These are phyloP conservation scores for Onychostoma macrolepis DNA, from an alignment of 2,113 vertebrate genomes.

Conservation along the genomic window DNA sequence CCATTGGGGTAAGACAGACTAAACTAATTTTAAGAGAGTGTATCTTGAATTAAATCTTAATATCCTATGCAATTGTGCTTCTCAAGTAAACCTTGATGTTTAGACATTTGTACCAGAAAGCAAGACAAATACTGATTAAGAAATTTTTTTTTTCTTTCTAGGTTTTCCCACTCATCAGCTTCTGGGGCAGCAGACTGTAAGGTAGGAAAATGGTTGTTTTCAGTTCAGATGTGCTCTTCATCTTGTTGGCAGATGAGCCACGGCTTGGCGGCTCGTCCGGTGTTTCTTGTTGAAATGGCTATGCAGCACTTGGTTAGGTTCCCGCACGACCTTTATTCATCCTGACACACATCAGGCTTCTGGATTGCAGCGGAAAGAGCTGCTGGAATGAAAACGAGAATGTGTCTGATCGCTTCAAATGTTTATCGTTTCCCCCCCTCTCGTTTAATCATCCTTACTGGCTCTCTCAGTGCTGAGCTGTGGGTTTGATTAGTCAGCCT, in stretches of 20 bases:
- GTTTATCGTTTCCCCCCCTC: conserved; percentile 15
- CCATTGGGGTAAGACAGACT: background rate
- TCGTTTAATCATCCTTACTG: conserved; percentile 7
- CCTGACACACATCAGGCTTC: conserved; percentile 41
- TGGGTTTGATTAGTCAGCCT: conserved; percentile 38
- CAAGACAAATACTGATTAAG: background rate
- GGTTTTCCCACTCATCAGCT: background rate
- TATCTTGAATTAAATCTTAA: background rate
- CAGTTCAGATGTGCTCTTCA: conserved; percentile 52
- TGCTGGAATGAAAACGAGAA: conserved; percentile 15
- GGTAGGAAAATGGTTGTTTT: conserved; percentile 48
- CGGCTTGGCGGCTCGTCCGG: conserved; percentile 27
- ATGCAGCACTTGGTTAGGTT: conserved; percentile 27
- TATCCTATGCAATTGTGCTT: background rate
- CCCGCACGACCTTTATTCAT: conserved; percentile 51
- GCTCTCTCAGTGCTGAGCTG: background rate
- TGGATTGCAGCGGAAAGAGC: background rate
- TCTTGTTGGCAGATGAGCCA: conserved; percentile 23
- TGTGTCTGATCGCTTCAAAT: conserved; percentile 35
- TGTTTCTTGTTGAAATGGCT: conserved; percentile 36
- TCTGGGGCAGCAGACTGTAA: conserved; percentile 35
- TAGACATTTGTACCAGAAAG: background rate
- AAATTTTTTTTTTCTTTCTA: background rate
- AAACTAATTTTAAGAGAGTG: too few relatives aligned
- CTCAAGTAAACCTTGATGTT: background rate